Evolutionary conservation across 2,797 vertebrate genomes (phyloP).

Genomic region (Anas capensis): DNA sequence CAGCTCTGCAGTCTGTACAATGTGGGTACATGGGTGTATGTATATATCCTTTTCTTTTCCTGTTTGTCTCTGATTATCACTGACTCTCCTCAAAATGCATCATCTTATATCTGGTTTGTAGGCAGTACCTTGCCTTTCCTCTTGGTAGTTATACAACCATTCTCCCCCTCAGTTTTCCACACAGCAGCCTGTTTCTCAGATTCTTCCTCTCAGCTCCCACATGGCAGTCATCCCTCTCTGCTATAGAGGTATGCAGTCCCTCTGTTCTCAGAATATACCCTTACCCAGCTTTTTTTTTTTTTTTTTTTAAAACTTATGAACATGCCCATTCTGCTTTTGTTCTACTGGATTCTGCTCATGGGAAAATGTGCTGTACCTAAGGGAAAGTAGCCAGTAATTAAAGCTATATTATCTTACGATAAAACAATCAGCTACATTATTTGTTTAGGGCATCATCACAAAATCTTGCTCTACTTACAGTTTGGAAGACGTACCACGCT

Average conservation of each 20-base stretch:
- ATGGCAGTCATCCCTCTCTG: background rate
- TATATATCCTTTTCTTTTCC: slow-evolving; percentile 9
- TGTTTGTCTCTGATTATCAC: slow-evolving; percentile 13
- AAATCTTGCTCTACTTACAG: background rate
- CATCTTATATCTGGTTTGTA: background rate
- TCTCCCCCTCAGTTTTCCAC: slow-evolving; percentile 37
- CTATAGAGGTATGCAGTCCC: background rate
- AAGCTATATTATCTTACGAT: background rate
- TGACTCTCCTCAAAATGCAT: background rate
- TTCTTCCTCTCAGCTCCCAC: slow-evolving; percentile 30
- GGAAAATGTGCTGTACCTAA: background rate
- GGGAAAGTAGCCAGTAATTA: background rate
- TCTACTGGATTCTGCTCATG: background rate
- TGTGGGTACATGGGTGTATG: background rate
- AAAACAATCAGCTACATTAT: background rate
- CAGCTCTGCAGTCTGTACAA: background rate
- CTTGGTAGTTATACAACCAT: slow-evolving; percentile 35
- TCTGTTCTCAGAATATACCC: background rate
- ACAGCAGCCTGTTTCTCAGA: background rate
- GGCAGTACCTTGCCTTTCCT: background rate
- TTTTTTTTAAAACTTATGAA: background rate
- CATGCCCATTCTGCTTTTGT: background rate
- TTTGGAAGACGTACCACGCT: background rate
- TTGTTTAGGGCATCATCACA: background rate
- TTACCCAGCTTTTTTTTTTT: background rate